Conservation (phyloP, 2,113 vertebrate genomes). For the Sander vitreus region DNA sequence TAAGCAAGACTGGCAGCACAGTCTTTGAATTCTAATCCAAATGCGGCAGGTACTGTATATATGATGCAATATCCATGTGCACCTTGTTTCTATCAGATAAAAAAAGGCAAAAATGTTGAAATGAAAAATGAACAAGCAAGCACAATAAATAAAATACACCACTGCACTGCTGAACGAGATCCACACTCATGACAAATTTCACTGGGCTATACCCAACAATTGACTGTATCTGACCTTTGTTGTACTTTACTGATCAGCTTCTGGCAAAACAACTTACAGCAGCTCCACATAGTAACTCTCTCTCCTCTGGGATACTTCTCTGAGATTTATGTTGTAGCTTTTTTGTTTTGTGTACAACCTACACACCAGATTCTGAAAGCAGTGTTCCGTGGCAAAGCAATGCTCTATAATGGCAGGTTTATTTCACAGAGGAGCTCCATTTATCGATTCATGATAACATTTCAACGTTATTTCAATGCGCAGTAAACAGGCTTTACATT, state of each 20-base stretch:
- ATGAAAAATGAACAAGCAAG: not conserved
- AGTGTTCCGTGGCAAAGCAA: conserved; percentile 50
- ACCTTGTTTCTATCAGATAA: not conserved
- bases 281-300: conserved; percentile 64
- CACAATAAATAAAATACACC: conserved; percentile 1
- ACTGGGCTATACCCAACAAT: conserved; percentile 44
- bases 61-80: not conserved
- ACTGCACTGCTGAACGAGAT: conserved; percentile 20
- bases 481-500: conserved; percentile 34
- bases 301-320: conserved; percentile 65
- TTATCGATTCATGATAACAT: conserved; percentile 56
- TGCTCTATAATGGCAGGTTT: conserved; percentile 34
- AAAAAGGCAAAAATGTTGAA: not conserved
- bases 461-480: conserved; percentile 34
- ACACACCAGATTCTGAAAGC: conserved; percentile 48
- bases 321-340: conserved; percentile 71
- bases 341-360: conserved; percentile 59
- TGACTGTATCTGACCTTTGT: conserved; percentile 60
- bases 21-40: not conserved
- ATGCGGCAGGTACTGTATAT: not conserved
- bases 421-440: conserved; percentile 46
- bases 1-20: not conserved
- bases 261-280: conserved; percentile 68
- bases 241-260: conserved; percentile 69
- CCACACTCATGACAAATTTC: conserved; percentile 53